These are phyloP conservation scores for Steatornis caripensis DNA, from an alignment of 2,113 vertebrate species.

Conservation along the genomic window DNA sequence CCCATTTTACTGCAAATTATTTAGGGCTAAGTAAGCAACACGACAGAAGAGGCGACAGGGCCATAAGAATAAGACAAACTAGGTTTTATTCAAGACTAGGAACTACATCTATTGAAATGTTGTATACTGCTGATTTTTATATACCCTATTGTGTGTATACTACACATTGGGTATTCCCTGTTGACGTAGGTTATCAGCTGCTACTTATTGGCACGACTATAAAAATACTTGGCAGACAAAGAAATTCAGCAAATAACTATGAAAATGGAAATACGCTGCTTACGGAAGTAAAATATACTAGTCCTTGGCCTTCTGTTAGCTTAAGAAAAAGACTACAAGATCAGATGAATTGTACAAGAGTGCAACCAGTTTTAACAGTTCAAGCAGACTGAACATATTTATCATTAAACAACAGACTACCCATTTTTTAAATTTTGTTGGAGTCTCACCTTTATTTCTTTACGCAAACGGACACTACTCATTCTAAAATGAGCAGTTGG, in stretches of 20 bases:
- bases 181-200: not conserved
- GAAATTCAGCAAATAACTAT: not conserved
- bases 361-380: not conserved
- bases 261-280: not conserved
- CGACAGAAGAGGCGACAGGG: not conserved
- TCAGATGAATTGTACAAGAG: not conserved
- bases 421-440: not conserved
- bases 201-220: not conserved
- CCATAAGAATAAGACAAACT: not conserved
- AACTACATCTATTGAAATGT: not conserved
- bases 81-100: not conserved
- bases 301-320: not conserved
- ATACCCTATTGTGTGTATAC: not conserved
- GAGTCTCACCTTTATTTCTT: constrained; percentile 90
- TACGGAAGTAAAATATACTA: not conserved
- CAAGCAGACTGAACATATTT: not conserved
- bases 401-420: not conserved
- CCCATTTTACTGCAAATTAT: not conserved
- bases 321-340: not conserved
- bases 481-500: constrained; percentile 97
- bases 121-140: not conserved
- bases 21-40: not conserved
- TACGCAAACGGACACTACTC: constrained; percentile 91
- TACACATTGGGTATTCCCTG: not conserved
- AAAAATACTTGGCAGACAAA: not conserved